phyloP scores from a whole-genome alignment of 1,140 invertebrate species.

The Drosophila melanogaster region DNA sequence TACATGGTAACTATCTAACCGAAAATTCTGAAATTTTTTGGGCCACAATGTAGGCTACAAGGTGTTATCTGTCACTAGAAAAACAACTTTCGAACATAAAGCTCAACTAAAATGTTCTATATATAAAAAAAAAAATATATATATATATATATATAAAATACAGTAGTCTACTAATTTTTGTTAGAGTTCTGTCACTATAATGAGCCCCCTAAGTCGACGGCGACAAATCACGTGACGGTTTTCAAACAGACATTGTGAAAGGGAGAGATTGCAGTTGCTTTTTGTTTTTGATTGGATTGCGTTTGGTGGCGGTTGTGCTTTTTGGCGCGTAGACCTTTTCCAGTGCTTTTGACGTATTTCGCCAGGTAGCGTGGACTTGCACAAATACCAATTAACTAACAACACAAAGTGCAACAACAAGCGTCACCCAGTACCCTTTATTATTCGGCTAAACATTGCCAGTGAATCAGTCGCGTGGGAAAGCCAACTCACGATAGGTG shows the following conservation, averaged over 20 bases:
- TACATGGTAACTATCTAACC: too few relatives aligned
- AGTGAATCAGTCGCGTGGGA: constrained; percentile 29
- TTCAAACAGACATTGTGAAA: constrained; percentile 19
- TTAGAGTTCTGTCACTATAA: constrained; percentile 8
- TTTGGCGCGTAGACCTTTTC: constrained; percentile 67
- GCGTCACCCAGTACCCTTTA: background rate
- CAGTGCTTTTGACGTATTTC: constrained; percentile 42
- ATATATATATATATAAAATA: too few relatives aligned
- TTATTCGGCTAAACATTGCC: background rate
- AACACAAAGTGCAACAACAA: constrained; percentile 38
- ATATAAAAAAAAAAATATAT: too few relatives aligned
- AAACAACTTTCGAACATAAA: too few relatives aligned
- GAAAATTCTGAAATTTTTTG: too few relatives aligned
- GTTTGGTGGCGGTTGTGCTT: constrained; percentile 62
- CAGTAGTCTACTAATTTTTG: background rate
- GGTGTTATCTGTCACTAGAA: too few relatives aligned
- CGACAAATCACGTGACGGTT: constrained; percentile 27
- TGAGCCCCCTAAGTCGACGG: background rate
- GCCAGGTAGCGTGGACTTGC: constrained; percentile 49
- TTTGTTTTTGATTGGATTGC: constrained; percentile 32
- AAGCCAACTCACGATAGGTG: background rate
- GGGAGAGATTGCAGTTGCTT: constrained; percentile 23
- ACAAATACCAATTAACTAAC: constrained; percentile 52
- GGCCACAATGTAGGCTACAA: constrained; percentile 1
- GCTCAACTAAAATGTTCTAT: too few relatives aligned